phyloP scores from a whole-genome alignment of 2,888 invertebrate genomes.

The Athalia cordata region DNA sequence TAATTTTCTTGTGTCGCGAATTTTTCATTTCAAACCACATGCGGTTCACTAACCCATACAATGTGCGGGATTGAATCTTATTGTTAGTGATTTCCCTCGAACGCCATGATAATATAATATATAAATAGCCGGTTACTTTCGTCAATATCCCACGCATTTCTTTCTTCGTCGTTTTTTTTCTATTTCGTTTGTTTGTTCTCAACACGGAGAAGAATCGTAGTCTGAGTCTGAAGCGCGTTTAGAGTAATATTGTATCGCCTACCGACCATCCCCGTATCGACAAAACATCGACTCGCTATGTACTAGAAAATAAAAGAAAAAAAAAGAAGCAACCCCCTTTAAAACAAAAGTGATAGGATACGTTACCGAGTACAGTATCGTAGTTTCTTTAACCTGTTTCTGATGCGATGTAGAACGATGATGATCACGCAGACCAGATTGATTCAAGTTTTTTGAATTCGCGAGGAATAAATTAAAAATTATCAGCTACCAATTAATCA shows the following conservation, averaged over 20 bases:
- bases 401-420: too few species aligned
- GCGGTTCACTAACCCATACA: too few species aligned
- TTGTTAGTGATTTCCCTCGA: too few species aligned
- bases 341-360: conserved; percentile 9
- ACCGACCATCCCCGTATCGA: conserved; percentile 39
- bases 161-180: background rate
- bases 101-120: too few species aligned
- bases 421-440: too few species aligned
- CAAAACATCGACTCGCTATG: conserved; percentile 31
- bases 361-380: conserved; percentile 19
- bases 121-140: too few species aligned
- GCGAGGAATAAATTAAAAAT: too few species aligned
- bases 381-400: background rate
- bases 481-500: too few species aligned
- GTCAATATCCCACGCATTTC: background rate
- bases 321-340: conserved; percentile 24
- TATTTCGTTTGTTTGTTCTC: background rate
- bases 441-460: too few species aligned
- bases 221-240: background rate
- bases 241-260: background rate
- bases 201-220: background rate
- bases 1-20: too few species aligned
- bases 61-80: too few species aligned
- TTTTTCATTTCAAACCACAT: too few species aligned
- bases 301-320: background rate